These are phyloP conservation scores for Ophion costatus DNA, from an alignment of 2,888 invertebrate species.

Conservation along the genomic window DNA sequence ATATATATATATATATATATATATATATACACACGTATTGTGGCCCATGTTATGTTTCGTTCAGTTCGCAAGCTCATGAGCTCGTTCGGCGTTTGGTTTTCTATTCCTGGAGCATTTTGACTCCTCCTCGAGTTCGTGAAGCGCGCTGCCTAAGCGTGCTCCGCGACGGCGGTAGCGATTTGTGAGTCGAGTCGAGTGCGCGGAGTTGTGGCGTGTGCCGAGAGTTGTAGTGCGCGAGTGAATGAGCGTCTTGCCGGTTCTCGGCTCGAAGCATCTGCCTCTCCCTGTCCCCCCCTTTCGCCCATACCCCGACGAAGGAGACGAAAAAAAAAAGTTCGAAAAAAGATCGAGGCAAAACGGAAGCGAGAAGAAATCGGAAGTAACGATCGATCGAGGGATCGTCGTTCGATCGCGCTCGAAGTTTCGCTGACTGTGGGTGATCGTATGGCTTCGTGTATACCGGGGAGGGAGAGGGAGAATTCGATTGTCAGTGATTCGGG, in stretches of 20 bases:
- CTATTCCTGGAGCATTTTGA: slow-evolving; percentile 83
- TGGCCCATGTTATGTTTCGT: slow-evolving; percentile 66
- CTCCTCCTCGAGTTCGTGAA: slow-evolving; percentile 79
- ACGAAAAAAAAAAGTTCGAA: slow-evolving; percentile 33
- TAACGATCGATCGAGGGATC: slow-evolving; percentile 6
- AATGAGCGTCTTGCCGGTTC: slow-evolving; percentile 69
- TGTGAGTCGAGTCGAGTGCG: slow-evolving; percentile 72
- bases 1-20: background rate
- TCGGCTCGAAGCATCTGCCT: slow-evolving; percentile 47
- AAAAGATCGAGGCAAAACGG: slow-evolving; percentile 24
- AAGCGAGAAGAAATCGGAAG: background rate
- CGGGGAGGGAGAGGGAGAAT: background rate
- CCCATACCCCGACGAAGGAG: background rate
- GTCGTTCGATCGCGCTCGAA: slow-evolving; percentile 16
- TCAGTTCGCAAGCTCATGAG: slow-evolving; percentile 63
- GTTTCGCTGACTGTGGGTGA: slow-evolving; percentile 8
- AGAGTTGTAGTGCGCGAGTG: slow-evolving; percentile 74
- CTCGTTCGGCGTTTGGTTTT: slow-evolving; percentile 71
- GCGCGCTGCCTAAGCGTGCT: slow-evolving; percentile 71
- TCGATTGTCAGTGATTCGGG: background rate
- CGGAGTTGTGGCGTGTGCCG: slow-evolving; percentile 76
- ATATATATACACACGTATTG: slow-evolving; percentile 18
- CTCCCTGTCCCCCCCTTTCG: background rate
- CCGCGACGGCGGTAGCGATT: slow-evolving; percentile 59
- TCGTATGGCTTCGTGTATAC: background rate